These are phyloP conservation scores for Cephonodes hylas DNA, from an alignment of 2,888 invertebrate species.

Conservation along the genomic window DNA sequence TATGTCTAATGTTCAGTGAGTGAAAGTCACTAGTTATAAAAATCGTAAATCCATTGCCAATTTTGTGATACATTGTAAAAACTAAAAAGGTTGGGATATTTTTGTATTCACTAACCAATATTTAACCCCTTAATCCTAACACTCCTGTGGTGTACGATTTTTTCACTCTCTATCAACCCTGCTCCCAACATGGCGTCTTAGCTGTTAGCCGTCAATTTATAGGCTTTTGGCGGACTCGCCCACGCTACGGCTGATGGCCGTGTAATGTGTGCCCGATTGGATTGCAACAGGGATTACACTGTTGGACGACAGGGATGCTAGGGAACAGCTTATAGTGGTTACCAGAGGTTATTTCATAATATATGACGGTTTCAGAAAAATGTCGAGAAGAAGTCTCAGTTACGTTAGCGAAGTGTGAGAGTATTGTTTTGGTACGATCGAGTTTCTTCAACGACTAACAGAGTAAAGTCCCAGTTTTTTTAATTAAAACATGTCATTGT, in stretches of 20 bases:
- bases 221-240: conserved; percentile 36
- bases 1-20: no score
- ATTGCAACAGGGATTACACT: conserved; percentile 22
- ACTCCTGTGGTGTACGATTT: not conserved
- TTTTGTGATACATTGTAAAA: no score
- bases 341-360: not conserved
- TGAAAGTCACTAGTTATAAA: no score
- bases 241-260: conserved; percentile 35
- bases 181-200: conserved; percentile 19
- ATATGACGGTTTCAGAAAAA: not conserved
- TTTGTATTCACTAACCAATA: no score
- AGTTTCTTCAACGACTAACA: no score
- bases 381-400: no score
- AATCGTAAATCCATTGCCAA: no score
- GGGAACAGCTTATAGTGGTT: not conserved
- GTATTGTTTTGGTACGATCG: no score
- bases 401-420: no score
- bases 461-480: no score
- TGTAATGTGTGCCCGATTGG: conserved; percentile 37
- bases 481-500: no score
- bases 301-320: conserved; percentile 5
- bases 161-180: not conserved
- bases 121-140: not conserved
- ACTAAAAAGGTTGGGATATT: no score
- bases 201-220: conserved; percentile 39